Percentiles rank a stretch among this genome's conserved stretches.
These are phyloP conservation scores for Ptilonorhynchus violaceus DNA, from an alignment of 2,113 vertebrate genomes.

Conservation along the genomic window DNA sequence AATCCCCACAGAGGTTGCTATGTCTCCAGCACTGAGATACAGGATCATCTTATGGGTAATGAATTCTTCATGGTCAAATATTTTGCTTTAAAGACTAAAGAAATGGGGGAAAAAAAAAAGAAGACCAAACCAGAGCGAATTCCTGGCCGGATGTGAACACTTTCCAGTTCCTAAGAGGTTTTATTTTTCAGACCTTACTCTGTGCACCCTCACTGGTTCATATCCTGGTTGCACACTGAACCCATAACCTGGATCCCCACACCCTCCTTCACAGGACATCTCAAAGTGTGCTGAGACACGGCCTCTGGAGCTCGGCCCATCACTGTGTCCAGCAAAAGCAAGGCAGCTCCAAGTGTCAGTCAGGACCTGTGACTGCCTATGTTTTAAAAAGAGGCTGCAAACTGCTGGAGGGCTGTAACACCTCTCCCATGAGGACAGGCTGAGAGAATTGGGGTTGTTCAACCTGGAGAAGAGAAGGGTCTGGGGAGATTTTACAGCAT, in stretches of 20 bases:
- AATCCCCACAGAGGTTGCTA: fast-evolving
- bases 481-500: not conserved
- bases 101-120: not conserved
- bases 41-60: not conserved
- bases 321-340: fast-evolving
- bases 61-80: not conserved
- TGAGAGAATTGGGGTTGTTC: not conserved
- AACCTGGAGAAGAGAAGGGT: not conserved
- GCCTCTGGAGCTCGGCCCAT: not conserved
- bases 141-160: not conserved
- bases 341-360: not conserved
- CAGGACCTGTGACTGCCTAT: fast-evolving
- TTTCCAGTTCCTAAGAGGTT: not conserved
- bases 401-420: not conserved
- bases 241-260: fast-evolving
- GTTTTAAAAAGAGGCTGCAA: not conserved
- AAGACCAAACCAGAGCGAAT: not conserved
- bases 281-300: fast-evolving
- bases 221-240: not conserved
- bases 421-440: not conserved
- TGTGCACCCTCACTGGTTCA: not conserved
- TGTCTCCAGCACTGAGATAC: fast-evolving
- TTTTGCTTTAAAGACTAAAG: not conserved
- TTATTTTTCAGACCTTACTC: not conserved
- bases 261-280: not conserved